Conservation (phyloP, 2,797 vertebrate species). For the Coracias cyanogaster region DNA sequence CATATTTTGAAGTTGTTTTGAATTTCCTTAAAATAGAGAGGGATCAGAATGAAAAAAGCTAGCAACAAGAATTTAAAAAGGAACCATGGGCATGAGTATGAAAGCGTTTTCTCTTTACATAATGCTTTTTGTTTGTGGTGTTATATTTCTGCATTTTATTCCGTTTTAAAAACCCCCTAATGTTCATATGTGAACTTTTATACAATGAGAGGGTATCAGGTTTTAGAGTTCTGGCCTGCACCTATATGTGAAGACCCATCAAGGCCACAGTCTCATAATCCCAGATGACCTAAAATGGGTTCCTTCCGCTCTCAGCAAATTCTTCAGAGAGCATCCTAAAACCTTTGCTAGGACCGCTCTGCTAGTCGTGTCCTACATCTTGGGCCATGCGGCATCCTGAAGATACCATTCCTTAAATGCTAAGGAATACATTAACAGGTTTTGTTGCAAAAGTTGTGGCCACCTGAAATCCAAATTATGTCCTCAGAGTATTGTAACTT, state of each 20-base stretch:
- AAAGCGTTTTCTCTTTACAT: neutral
- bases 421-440: neutral
- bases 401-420: neutral
- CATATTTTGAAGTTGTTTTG: neutral
- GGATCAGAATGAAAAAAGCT: neutral
- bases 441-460: neutral
- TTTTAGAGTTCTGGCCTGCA: neutral
- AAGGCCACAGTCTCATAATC: neutral
- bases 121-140: neutral
- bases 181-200: neutral
- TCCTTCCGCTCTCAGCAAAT: neutral
- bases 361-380: neutral
- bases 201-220: rapidly evolving
- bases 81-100: rapidly evolving
- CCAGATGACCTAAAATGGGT: neutral
- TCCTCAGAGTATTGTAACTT: neutral
- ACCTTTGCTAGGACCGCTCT: neutral
- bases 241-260: rapidly evolving
- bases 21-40: neutral
- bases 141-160: neutral
- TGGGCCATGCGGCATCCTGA: neutral
- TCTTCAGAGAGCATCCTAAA: neutral
- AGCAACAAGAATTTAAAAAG: neutral
- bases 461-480: neutral
- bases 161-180: neutral